phyloP scores from a whole-genome alignment of 30 jellyfish, hydroid and myxozoan species.

The Chrysaora quinquecirrha region DNA sequence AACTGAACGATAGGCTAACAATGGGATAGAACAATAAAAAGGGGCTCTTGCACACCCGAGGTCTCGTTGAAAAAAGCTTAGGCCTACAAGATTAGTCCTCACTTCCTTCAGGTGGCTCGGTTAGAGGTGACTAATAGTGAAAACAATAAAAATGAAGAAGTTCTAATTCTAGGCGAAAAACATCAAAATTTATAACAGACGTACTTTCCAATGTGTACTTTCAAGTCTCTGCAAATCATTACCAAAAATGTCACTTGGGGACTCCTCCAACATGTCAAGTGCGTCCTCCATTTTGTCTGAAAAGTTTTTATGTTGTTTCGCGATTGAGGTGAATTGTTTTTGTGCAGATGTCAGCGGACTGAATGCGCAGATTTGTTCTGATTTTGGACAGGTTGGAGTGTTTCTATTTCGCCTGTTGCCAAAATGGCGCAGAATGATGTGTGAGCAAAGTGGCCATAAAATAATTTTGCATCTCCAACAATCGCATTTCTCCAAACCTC shows the following conservation, averaged over 20 bases:
- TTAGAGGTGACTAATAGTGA: no score
- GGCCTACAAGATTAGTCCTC: no score
- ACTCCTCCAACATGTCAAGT: neutral
- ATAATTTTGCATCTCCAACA: conserved; percentile 58
- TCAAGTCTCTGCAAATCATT: conserved; percentile 1
- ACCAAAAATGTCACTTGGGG: neutral
- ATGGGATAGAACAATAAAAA: no score
- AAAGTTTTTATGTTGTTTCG: neutral
- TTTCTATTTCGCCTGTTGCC: conserved; percentile 35
- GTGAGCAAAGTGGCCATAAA: neutral
- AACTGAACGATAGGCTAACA: no score
- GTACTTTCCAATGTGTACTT: conserved; percentile 15
- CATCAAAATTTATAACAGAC: neutral
- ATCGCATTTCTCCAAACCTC: conserved; percentile 43
- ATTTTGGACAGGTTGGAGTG: conserved; percentile 16
- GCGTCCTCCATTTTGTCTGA: conserved; percentile 21
- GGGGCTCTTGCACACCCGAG: no score
- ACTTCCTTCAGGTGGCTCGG: no score
- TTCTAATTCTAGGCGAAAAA: no score
- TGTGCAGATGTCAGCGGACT: conserved; percentile 46
- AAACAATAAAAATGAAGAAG: no score
- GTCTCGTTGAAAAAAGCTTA: no score
- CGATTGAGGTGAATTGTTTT: conserved; percentile 3
- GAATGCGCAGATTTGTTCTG: conserved; percentile 68
- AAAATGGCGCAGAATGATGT: conserved; percentile 58